Evolutionary conservation across 2,113 vertebrate genomes (phyloP), one percentile per base, ranked within the genome.

Genomic region (Dolichallabes microphthalmus): DNA sequence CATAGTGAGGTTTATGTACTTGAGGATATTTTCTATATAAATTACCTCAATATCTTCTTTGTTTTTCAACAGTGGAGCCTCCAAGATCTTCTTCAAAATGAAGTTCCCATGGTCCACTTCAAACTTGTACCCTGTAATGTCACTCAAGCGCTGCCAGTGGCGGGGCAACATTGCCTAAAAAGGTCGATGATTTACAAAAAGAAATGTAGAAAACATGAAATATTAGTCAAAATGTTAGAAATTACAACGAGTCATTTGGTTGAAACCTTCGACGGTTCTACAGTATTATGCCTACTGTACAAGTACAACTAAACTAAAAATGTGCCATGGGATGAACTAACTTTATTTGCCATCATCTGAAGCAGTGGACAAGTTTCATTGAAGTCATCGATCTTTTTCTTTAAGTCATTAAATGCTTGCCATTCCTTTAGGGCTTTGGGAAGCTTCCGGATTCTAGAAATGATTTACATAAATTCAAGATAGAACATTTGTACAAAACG

Each of bases 41-140:
- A 58, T 5, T 58, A 96, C 96, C 95, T 97, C 96, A 50, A 96
- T 95, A 86, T 96, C 96, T 74, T 97, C 96, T 88, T 95, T 96
- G 85, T 92, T 66, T 22, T 93, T 91, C 25, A 97, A 89, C 86
- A 96, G 92, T 0, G 94, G 93, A 2, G 94, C 95, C 90, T 96
- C 94, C 93, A 95, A 94, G 85, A 97, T 61, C 6, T 92, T 94
- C 80, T 92, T 94, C 82, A 97, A 92, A 86, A 88, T 77, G 9
- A 96, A 96, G 83, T 87, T 93, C 66, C 94, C 95, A 19, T 94
- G 94, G 0, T 94, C 92, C 90, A 96, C 92, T 75, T 95, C 93
- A 89, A 96, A 96, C 12, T 7, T 91, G 89, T 95, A 94, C 0
- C 89, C 91, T 0, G 96, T 96, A 69, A 95, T 22, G 82, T 94